phyloP scores from a whole-genome alignment of 2,113 vertebrate species.

The Hyperoodon ampullatus region DNA sequence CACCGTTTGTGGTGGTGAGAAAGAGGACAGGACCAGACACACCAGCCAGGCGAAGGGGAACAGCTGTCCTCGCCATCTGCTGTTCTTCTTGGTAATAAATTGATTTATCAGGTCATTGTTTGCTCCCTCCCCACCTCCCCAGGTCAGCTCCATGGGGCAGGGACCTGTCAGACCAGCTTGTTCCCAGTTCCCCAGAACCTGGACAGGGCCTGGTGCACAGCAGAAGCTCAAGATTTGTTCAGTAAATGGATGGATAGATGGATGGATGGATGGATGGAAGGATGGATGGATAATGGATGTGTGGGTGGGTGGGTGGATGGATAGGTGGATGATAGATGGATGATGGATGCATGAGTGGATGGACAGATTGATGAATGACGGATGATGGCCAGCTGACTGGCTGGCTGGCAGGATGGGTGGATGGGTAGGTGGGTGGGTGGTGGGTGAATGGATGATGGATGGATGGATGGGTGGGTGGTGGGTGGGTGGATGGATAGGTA shows the following conservation, averaged over 20 bases:
- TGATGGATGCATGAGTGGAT: not conserved
- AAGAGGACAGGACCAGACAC: not conserved
- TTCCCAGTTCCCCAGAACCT: not conserved
- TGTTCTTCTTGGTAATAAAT: not conserved
- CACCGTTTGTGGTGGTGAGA: not conserved
- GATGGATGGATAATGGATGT: rapidly evolving
- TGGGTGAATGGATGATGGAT: too few species aligned
- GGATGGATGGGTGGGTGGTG: too few species aligned
- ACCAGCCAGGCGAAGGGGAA: not conserved
- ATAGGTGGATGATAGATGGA: rapidly evolving
- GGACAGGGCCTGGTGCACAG: not conserved
- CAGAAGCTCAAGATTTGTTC: not conserved
- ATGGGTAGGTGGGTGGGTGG: not conserved
- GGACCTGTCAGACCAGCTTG: not conserved
- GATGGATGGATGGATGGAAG: not conserved
- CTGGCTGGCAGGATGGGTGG: too few species aligned
- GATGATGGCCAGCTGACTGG: not conserved
- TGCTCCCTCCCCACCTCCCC: not conserved
- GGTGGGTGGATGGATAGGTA: too few species aligned
- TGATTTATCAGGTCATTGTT: too few species aligned
- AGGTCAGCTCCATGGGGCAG: not conserved
- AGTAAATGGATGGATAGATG: not conserved
- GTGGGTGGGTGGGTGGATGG: not conserved
- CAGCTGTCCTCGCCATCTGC: too few species aligned
- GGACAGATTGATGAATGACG: too few species aligned